Conservation (phyloP, 1,140 invertebrate genomes). For the Rhopalosiphum padi region DNA sequence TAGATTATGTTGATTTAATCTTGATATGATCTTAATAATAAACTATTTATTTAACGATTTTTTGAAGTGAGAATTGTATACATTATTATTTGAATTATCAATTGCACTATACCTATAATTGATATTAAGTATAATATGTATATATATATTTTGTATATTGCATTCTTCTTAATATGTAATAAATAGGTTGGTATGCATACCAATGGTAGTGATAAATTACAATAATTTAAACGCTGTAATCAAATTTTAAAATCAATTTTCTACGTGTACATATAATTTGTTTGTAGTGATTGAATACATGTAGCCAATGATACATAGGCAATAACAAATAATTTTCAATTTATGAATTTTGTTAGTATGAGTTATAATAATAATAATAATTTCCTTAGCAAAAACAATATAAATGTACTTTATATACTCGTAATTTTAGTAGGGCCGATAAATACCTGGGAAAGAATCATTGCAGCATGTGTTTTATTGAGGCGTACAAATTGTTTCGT, state of each 20-base stretch:
- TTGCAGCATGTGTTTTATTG: not conserved
- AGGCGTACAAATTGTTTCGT: constrained; percentile 3
- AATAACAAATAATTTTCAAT: not conserved
- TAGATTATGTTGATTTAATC: not conserved
- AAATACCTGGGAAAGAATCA: not conserved
- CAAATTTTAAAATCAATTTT: not conserved
- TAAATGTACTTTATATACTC: not conserved
- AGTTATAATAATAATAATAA: not conserved
- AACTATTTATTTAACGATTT: constrained; percentile 16
- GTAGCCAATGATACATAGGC: not conserved
- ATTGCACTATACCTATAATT: not conserved
- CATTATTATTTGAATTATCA: not conserved
- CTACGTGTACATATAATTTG: not conserved
- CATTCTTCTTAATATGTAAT: not conserved
- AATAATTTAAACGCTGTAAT: not conserved
- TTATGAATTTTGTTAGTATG: not conserved
- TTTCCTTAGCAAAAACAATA: not conserved
- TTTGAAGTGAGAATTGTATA: not conserved
- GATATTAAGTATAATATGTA: not conserved
- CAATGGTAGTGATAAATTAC: not conserved
- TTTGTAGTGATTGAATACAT: not conserved
- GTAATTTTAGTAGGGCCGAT: not conserved
- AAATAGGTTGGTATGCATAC: not conserved
- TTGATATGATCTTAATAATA: not conserved
- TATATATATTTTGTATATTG: not conserved